Evolutionary conservation across 2,888 invertebrate species (phyloP).

Genomic region (Melikaiella ostensackeni): DNA sequence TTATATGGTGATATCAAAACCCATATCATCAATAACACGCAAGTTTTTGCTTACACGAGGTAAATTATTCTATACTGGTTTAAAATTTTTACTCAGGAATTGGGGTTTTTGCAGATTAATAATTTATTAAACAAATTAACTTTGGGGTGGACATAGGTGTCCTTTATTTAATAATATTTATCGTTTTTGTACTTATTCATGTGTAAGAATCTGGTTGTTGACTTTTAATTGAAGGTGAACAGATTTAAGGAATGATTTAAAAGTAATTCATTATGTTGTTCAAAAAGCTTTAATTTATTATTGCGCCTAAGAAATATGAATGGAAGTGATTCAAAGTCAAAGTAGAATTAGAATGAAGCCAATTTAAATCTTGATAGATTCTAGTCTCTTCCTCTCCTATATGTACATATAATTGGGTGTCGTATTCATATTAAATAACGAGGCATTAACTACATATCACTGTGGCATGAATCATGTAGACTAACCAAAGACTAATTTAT

Average conservation of each 20-base stretch:
- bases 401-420: background rate
- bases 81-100: background rate
- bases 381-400: background rate
- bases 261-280: too few species aligned
- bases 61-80: slow-evolving; percentile 71
- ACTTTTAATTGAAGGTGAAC: background rate
- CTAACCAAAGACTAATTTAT: slow-evolving; percentile 66
- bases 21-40: slow-evolving; percentile 77
- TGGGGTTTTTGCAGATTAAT: background rate
- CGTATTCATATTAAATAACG: background rate
- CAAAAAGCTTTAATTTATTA: background rate
- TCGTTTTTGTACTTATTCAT: background rate
- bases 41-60: slow-evolving; percentile 85
- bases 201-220: background rate
- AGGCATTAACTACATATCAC: background rate
- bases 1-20: slow-evolving; percentile 80
- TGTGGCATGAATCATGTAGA: slow-evolving; percentile 42
- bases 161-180: background rate
- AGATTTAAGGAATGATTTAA: too few species aligned
- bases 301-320: background rate
- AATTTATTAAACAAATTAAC: background rate
- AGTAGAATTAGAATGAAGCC: slow-evolving; percentile 1
- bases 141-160: background rate
- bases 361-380: background rate
- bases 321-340: background rate